These are phyloP conservation scores for Dasypus novemcinctus DNA, from an alignment of 2,113 vertebrate genomes.

Conservation along the genomic window DNA sequence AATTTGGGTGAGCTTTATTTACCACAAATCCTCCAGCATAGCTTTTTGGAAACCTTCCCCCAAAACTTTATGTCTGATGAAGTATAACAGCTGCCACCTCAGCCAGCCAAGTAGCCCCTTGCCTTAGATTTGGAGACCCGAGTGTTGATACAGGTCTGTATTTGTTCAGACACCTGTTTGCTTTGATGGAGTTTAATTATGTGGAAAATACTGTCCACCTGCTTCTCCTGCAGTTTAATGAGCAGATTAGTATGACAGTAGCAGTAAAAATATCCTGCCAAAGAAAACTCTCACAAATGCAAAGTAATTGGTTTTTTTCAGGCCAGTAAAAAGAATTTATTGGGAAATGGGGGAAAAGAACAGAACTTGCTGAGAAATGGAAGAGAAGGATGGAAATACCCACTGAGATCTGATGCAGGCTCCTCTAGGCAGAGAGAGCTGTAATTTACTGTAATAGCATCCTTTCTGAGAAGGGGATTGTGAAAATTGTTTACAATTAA, in stretches of 20 bases:
- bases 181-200: constrained; percentile 33
- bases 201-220: constrained; percentile 48
- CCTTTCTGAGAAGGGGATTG: neutral
- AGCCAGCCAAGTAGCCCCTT: neutral
- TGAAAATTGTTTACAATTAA: constrained; percentile 26
- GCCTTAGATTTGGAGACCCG: neutral
- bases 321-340: no score
- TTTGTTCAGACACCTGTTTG: constrained; percentile 31
- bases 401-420: no score
- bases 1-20: neutral
- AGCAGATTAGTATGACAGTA: neutral
- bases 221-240: constrained; percentile 16
- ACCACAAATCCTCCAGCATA: neutral
- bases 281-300: neutral
- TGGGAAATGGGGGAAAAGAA: no score
- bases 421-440: no score
- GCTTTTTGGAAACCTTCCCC: neutral
- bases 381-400: no score
- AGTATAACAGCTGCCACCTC: neutral
- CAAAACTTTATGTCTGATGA: neutral
- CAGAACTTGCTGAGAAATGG: no score
- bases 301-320: neutral
- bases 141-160: neutral
- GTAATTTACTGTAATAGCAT: neutral
- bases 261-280: neutral